Evolutionary conservation across 92 coral and sea anemone species (phyloP).

Genomic region (Siderastrea siderea): DNA sequence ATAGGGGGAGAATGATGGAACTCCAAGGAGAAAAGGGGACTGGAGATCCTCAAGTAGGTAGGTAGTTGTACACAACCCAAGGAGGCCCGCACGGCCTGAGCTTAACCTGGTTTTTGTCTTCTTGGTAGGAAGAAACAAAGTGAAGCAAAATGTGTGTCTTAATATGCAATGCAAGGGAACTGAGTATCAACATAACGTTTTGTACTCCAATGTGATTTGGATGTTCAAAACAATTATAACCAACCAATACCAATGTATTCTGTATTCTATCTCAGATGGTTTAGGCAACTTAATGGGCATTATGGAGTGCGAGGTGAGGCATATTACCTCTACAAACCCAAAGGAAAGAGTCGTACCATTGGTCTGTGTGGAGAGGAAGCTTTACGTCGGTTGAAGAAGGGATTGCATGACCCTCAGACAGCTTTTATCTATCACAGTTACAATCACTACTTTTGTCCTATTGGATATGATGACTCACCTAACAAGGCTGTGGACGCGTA

Average conservation of each 20-base stretch:
- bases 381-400: constrained; percentile 68
- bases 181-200: too few relatives aligned
- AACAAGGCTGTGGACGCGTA: constrained; percentile 75
- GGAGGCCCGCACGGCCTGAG: too few relatives aligned
- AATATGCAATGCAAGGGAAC: too few relatives aligned
- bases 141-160: too few relatives aligned
- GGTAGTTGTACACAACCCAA: too few relatives aligned
- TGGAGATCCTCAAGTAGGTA: too few relatives aligned
- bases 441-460: constrained; percentile 88
- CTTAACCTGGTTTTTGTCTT: too few relatives aligned
- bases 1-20: too few relatives aligned
- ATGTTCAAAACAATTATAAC: neutral
- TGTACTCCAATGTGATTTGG: too few relatives aligned
- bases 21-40: too few relatives aligned
- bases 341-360: constrained; percentile 75
- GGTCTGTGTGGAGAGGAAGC: constrained; percentile 79
- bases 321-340: constrained; percentile 79
- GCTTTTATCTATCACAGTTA: constrained; percentile 87
- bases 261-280: constrained; percentile 68
- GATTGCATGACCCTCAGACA: constrained; percentile 73
- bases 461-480: constrained; percentile 87
- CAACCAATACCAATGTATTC: neutral
- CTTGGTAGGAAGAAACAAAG: too few relatives aligned
- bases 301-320: constrained; percentile 77
- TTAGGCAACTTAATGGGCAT: constrained; percentile 78